phyloP scores from a whole-genome alignment of 1,140 invertebrate species.

The Eriocheir sinensis region DNA sequence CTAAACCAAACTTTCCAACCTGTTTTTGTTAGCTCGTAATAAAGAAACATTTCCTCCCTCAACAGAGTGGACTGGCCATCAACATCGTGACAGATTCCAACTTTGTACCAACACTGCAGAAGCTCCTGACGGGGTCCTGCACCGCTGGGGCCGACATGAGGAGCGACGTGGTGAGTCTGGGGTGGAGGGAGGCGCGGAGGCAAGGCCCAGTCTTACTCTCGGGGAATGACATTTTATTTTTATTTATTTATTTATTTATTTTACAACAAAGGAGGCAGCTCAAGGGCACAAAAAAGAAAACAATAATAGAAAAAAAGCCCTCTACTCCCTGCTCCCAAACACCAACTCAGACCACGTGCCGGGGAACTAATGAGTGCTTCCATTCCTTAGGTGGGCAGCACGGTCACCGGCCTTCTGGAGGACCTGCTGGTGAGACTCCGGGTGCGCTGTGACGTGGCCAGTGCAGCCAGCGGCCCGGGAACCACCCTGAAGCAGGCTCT shows the following conservation, averaged over 20 bases:
- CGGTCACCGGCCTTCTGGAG: slow-evolving; percentile 88
- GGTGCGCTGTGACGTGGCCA: slow-evolving; percentile 87
- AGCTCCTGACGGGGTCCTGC: slow-evolving; percentile 86
- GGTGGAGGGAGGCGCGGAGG: neutral
- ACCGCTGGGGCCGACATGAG: slow-evolving; percentile 60
- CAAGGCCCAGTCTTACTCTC: too few relatives aligned
- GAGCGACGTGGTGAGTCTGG: slow-evolving; percentile 79
- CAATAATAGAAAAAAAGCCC: too few relatives aligned
- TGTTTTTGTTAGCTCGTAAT: neutral
- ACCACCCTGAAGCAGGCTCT: slow-evolving; percentile 87
- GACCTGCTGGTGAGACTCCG: slow-evolving; percentile 88
- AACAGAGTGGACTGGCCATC: slow-evolving; percentile 82
- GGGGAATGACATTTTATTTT: too few relatives aligned
- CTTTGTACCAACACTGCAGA: slow-evolving; percentile 88
- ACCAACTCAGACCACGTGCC: too few relatives aligned
- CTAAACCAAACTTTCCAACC: too few relatives aligned
- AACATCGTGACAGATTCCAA: slow-evolving; percentile 87
- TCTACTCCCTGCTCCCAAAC: too few relatives aligned
- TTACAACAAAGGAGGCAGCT: too few relatives aligned
- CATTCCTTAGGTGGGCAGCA: slow-evolving; percentile 87
- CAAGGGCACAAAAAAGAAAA: too few relatives aligned
- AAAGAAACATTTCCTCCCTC: too few relatives aligned
- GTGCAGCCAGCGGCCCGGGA: slow-evolving; percentile 84
- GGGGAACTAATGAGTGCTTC: neutral
- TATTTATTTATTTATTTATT: too few relatives aligned